Conservation (phyloP, 2,888 invertebrate genomes). For the Orthonevra nobilis region DNA sequence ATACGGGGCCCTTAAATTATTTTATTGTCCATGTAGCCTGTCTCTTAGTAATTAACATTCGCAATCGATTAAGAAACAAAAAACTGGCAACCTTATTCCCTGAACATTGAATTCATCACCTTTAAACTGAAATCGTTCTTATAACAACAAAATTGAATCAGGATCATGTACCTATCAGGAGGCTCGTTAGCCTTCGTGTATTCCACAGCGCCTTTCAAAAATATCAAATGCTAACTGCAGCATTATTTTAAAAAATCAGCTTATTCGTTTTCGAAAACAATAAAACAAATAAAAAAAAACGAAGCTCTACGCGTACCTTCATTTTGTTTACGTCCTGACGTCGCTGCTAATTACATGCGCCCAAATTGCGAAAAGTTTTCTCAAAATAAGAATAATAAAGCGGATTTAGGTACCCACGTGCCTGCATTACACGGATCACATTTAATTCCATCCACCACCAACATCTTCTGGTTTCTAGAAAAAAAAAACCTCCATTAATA, state of each 20-base stretch:
- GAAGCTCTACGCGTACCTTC: background rate
- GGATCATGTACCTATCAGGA: too few species aligned
- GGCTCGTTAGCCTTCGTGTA: too few species aligned
- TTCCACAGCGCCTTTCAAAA: background rate
- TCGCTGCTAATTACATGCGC: slow-evolving; percentile 19
- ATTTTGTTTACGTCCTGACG: slow-evolving; percentile 8
- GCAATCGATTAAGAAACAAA: too few species aligned
- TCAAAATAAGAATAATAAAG: background rate
- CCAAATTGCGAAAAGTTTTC: slow-evolving; percentile 4
- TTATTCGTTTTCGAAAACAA: background rate
- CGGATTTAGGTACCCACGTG: slow-evolving; percentile 20
- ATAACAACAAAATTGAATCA: too few species aligned
- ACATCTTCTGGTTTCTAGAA: background rate
- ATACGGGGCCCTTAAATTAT: too few species aligned
- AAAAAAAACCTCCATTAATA: background rate
- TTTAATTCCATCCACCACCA: background rate
- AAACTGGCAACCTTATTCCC: too few species aligned
- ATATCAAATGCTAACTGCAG: too few species aligned
- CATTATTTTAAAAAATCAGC: background rate
- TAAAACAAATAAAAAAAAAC: background rate
- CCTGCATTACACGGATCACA: background rate
- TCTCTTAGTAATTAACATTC: too few species aligned
- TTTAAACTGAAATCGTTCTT: too few species aligned
- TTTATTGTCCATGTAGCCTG: too few species aligned
- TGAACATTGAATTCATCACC: too few species aligned